Evolutionary conservation across 2,888 invertebrate genomes (phyloP).

Genomic region (Mythimna lalbum): DNA sequence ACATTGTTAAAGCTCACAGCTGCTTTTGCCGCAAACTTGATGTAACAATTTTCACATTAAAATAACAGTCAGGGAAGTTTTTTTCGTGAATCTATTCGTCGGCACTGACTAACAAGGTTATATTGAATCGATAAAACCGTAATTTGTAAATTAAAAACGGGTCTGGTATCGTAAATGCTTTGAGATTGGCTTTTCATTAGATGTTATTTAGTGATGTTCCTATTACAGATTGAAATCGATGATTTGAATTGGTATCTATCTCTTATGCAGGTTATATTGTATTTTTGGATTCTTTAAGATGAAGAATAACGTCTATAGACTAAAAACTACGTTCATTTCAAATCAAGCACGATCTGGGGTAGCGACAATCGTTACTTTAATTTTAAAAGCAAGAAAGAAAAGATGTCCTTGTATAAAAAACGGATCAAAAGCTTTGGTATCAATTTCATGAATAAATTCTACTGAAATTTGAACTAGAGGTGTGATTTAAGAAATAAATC

Average conservation of each 20-base stretch:
- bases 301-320: background rate
- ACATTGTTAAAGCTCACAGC: constrained; percentile 75
- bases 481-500: constrained; percentile 50
- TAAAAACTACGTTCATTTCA: constrained; percentile 7
- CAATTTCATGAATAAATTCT: constrained; percentile 59
- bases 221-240: constrained; percentile 36
- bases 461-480: constrained; percentile 40
- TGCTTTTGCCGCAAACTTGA: constrained; percentile 76
- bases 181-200: constrained; percentile 82
- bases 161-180: constrained; percentile 75
- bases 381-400: constrained; percentile 36
- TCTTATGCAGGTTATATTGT: constrained; percentile 34
- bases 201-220: constrained; percentile 73
- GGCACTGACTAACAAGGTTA: constrained; percentile 73
- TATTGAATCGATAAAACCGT: constrained; percentile 77
- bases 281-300: background rate
- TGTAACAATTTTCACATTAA: constrained; percentile 86
- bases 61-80: constrained; percentile 79
- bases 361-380: background rate
- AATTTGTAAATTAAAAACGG: constrained; percentile 84
- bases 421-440: constrained; percentile 53
- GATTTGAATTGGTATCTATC: background rate
- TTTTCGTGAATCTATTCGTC: constrained; percentile 75
- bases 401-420: constrained; percentile 35
- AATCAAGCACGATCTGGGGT: constrained; percentile 17